Conservation (phyloP, 2,888 invertebrate species). For the Drosophila cracens region DNA sequence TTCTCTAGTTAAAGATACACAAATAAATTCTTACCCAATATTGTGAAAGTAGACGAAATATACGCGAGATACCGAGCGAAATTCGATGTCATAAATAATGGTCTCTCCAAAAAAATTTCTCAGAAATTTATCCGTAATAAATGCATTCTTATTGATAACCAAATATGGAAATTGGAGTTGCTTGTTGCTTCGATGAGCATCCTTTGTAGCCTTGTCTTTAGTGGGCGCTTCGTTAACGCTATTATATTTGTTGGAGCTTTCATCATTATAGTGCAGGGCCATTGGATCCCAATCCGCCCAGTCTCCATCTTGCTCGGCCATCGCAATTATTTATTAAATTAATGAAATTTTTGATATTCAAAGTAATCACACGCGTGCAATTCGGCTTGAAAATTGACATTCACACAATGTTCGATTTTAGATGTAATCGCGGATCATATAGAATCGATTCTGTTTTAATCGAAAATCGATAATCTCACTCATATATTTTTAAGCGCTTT, state of each 20-base stretch:
- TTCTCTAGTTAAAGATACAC: background rate
- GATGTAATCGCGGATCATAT: background rate
- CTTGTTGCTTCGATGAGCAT: background rate
- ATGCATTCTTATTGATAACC: slow-evolving; percentile 31
- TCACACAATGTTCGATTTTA: background rate
- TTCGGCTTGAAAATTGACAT: background rate
- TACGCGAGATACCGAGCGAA: background rate
- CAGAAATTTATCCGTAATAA: slow-evolving; percentile 30
- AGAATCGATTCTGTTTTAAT: background rate
- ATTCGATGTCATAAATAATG: slow-evolving; percentile 35
- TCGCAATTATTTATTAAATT: slow-evolving; percentile 4
- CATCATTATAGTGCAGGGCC: slow-evolving; percentile 41
- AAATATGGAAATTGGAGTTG: slow-evolving; percentile 50
- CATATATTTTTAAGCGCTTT: background rate
- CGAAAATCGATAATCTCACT: background rate
- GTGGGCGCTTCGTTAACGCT: slow-evolving; percentile 7
- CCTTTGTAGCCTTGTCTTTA: background rate
- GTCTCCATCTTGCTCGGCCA: slow-evolving; percentile 20
- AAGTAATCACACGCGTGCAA: background rate
- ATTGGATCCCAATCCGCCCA: slow-evolving; percentile 55
- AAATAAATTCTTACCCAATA: slow-evolving; percentile 40
- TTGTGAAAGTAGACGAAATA: slow-evolving; percentile 56
- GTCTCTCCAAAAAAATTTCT: slow-evolving; percentile 45
- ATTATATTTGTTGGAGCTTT: slow-evolving; percentile 32
- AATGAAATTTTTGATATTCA: background rate